These are phyloP conservation scores for Microtus richardsoni DNA, from an alignment of 2,113 vertebrate species.

Conservation along the genomic window DNA sequence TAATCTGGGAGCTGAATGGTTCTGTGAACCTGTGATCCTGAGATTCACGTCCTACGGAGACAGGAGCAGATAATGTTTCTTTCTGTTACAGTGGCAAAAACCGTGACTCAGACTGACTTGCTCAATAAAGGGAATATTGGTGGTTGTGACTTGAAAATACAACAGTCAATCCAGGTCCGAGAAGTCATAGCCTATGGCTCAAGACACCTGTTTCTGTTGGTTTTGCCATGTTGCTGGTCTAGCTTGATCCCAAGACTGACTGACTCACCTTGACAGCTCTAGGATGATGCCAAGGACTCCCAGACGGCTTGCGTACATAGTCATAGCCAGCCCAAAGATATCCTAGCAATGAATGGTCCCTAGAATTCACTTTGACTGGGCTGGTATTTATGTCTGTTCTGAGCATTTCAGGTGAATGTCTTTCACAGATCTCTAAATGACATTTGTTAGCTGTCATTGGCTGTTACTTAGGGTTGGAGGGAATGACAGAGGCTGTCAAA, in stretches of 20 bases:
- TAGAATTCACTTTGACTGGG: not conserved
- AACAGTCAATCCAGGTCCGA: not conserved
- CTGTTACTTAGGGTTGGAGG: not conserved
- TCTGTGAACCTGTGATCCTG: not conserved
- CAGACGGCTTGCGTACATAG: not conserved
- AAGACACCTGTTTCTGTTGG: conserved; percentile 11
- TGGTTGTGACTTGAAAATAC: not conserved
- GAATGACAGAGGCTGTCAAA: not conserved
- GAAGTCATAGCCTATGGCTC: not conserved
- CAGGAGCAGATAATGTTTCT: not conserved
- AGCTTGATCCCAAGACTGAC: not conserved
- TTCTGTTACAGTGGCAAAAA: not conserved
- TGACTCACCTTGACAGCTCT: not conserved
- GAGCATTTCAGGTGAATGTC: not conserved
- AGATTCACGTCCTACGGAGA: not conserved
- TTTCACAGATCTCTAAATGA: not conserved
- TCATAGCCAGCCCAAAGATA: not conserved
- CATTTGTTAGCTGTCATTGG: not conserved
- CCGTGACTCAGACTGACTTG: not conserved
- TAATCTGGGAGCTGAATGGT: not conserved
- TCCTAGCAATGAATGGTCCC: not conserved
- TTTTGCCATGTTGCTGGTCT: not conserved
- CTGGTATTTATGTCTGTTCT: not conserved
- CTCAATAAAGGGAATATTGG: not conserved
- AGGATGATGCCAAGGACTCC: not conserved